Evolutionary conservation across 2,888 invertebrate species (phyloP).

Genomic region (Drosophila diplacantha): DNA sequence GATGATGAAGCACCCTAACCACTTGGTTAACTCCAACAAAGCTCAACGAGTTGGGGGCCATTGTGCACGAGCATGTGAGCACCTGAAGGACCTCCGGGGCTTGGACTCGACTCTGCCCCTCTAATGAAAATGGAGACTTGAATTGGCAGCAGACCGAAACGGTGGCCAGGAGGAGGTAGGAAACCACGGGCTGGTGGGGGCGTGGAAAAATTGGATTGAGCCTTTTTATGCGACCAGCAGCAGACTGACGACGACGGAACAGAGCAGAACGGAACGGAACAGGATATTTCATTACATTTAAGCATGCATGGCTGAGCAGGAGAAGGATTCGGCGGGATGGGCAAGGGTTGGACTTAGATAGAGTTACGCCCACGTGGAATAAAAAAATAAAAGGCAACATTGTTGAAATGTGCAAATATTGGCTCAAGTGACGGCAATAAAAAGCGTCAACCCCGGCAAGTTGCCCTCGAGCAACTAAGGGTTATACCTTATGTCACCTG

Average conservation of each 20-base stretch:
- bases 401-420: conserved; percentile 72
- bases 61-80: conserved; percentile 35
- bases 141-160: conserved; percentile 62
- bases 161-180: conserved; percentile 10
- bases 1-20: conserved; percentile 25
- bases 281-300: conserved; percentile 71
- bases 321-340: conserved; percentile 20
- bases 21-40: conserved; percentile 42
- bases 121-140: conserved; percentile 56
- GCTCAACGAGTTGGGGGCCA: conserved; percentile 37
- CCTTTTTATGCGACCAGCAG: conserved; percentile 62
- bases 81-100: conserved; percentile 44
- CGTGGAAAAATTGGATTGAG: conserved; percentile 64
- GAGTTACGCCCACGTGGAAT: conserved; percentile 38
- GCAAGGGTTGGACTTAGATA: conserved; percentile 17
- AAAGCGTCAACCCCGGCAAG: conserved; percentile 51
- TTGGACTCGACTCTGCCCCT: conserved; percentile 25
- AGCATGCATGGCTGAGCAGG: conserved; percentile 63
- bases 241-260: conserved; percentile 36
- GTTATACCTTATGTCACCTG: conserved; percentile 14
- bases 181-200: conserved; percentile 21
- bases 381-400: conserved; percentile 54
- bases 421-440: conserved; percentile 69
- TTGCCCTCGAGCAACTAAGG: conserved; percentile 15
- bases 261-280: conserved; percentile 39